phyloP scores from a whole-genome alignment of 2,888 invertebrate species.

The Cyaniris semiargus region DNA sequence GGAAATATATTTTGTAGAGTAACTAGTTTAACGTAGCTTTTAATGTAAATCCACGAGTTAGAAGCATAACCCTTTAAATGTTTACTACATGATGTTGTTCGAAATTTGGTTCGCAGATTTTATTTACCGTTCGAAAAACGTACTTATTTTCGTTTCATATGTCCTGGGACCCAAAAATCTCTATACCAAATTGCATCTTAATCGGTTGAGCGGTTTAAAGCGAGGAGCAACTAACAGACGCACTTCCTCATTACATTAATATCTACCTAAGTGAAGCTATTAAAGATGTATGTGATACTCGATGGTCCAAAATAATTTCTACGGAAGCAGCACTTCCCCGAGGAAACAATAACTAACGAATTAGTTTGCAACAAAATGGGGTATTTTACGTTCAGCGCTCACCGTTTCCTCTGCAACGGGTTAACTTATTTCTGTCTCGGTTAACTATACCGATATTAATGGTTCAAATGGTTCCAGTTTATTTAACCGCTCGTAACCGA shows the following conservation, averaged over 20 bases:
- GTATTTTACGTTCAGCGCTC: neutral
- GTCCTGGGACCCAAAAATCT: too few species aligned
- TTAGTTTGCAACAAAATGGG: conserved; percentile 17
- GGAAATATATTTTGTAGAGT: neutral
- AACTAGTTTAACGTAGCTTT: neutral
- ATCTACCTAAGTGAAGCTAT: too few species aligned
- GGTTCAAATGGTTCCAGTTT: conserved; percentile 72
- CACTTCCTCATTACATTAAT: too few species aligned
- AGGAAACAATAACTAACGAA: conserved; percentile 25
- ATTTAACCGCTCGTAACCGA: conserved; percentile 76
- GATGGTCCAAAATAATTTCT: neutral
- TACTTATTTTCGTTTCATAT: neutral
- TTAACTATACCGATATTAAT: conserved; percentile 59
- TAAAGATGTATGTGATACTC: neutral
- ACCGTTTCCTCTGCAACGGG: conserved; percentile 51
- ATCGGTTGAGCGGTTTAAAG: too few species aligned
- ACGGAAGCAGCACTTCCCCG: conserved; percentile 1
- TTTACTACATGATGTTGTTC: neutral
- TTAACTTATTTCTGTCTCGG: conserved; percentile 71
- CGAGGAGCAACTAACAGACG: too few species aligned
- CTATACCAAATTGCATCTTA: too few species aligned
- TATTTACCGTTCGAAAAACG: neutral
- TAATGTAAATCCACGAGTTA: neutral
- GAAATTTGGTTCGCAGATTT: too few species aligned
- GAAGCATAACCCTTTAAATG: too few species aligned